Evolutionary conservation across 1,140 invertebrate species (phyloP), one percentile per base, ranked within the genome.

Genomic region (Drosophila aff.): DNA sequence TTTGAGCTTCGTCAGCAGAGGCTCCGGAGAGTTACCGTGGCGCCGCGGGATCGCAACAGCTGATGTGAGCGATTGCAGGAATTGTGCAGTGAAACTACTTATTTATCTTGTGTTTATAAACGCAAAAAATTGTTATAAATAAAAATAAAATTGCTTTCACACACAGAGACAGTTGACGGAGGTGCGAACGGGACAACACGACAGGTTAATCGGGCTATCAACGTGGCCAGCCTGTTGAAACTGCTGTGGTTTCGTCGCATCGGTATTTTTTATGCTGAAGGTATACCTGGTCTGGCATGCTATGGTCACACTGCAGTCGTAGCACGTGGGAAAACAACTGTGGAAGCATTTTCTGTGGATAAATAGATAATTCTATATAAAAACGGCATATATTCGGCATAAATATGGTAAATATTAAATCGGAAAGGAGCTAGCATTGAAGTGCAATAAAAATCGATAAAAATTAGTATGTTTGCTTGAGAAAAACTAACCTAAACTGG

Each of bases 251-350:
- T 47, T n/a, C 23, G 18, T 11, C 31, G 31, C 41, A 40, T 23
- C 8, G 68, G 65, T 47, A 53, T 69, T 69, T 72, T 47, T 47
- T 38, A 47, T 38, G 38, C 21, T 3, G 4, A 43, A 16, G 40
- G 41, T 58, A 44, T 59, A 58, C 33, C 33, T 31, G 21, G 6
- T 2, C 9, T n/a, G 3, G 9, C 23, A 2, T 4, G 28, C 31
- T 58, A 28, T 50, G 81, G 59, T 66, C 41, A 82, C 83, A 81
- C 69, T 84, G 23, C 2, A 28, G 63, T 43, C 40, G 33, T n/a
- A 87, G 74, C 84, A 87, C 84, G 84, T 87, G 84, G 84, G 75
- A 44, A 79, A 87, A 83, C 77, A 89, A 81, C 77, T 60, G 49
- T 64, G 36, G 41, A n/a, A 23, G 40, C 33, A 23, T 57, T 26